These are phyloP conservation scores for Hecatera dysodea DNA, from an alignment of 2,888 invertebrate genomes.

Conservation along the genomic window DNA sequence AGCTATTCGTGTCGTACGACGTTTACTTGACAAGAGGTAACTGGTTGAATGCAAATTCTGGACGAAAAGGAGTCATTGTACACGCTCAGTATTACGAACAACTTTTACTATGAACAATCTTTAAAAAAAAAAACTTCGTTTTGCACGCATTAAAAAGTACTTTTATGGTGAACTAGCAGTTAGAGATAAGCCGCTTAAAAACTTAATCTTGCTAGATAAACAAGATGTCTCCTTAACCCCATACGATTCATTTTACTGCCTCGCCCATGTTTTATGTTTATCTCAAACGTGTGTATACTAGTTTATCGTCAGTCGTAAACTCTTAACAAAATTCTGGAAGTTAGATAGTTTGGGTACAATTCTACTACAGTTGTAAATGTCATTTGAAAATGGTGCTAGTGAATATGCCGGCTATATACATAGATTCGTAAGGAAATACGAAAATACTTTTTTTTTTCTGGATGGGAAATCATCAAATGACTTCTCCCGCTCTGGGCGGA, in stretches of 20 bases:
- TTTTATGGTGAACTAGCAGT: background rate
- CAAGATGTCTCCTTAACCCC: slow-evolving; percentile 28
- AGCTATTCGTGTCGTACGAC: too few species aligned
- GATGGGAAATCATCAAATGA: too few species aligned
- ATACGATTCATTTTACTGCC: slow-evolving; percentile 54
- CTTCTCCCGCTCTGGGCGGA: too few species aligned
- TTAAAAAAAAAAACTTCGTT: too few species aligned
- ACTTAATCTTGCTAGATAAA: slow-evolving; percentile 26
- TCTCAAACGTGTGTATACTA: slow-evolving; percentile 52
- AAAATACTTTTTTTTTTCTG: too few species aligned
- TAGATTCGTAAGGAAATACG: background rate
- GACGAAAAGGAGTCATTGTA: too few species aligned
- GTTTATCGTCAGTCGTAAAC: slow-evolving; percentile 51
- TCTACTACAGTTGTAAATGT: slow-evolving; percentile 17
- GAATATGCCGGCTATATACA: background rate
- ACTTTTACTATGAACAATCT: too few species aligned
- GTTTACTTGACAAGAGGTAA: too few species aligned
- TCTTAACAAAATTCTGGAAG: slow-evolving; percentile 39
- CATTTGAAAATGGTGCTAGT: slow-evolving; percentile 6
- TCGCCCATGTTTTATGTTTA: slow-evolving; percentile 55
- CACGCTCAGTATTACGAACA: too few species aligned
- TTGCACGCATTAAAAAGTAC: too few species aligned
- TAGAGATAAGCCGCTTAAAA: slow-evolving; percentile 15
- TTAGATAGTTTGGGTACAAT: slow-evolving; percentile 28
- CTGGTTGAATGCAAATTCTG: too few species aligned